Conservation (phyloP, 2,797 vertebrate genomes). For the Erethizon dorsatum region DNA sequence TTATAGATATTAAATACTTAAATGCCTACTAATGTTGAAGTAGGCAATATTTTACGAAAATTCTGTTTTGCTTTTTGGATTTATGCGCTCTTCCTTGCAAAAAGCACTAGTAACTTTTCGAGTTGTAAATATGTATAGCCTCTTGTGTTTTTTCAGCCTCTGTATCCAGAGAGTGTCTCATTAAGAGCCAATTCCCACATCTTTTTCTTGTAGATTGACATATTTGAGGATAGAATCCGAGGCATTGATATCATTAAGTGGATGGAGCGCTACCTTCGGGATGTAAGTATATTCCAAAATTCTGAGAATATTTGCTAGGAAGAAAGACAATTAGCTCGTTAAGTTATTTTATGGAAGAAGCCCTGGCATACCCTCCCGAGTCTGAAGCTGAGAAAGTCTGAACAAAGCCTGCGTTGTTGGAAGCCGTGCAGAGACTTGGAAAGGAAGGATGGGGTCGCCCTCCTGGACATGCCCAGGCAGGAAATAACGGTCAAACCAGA, state of each 20-base stretch:
- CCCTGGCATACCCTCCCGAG: not conserved
- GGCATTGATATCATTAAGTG: slow-evolving; percentile 96
- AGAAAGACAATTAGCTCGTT: slow-evolving; percentile 46
- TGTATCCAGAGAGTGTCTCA: slow-evolving; percentile 21
- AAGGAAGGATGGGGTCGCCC: slow-evolving; percentile 76
- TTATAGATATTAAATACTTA: slow-evolving; percentile 52
- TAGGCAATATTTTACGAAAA: slow-evolving; percentile 58
- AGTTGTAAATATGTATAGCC: not conserved
- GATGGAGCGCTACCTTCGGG: slow-evolving; percentile 96
- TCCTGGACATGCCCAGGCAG: slow-evolving; percentile 76
- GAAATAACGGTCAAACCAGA: slow-evolving; percentile 81
- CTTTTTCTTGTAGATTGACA: slow-evolving; percentile 93
- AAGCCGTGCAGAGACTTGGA: slow-evolving; percentile 61
- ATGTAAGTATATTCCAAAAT: slow-evolving; percentile 91
- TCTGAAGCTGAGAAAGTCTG: slow-evolving; percentile 47
- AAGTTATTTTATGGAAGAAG: slow-evolving; percentile 48
- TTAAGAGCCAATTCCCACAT: slow-evolving; percentile 2
- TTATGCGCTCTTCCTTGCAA: not conserved
- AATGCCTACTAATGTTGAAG: slow-evolving; percentile 53
- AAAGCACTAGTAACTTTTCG: not conserved
- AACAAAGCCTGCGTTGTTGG: slow-evolving; percentile 75
- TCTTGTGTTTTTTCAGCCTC: slow-evolving; percentile 24
- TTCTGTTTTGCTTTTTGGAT: slow-evolving; percentile 43
- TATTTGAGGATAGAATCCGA: slow-evolving; percentile 95
- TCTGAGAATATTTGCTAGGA: slow-evolving; percentile 6